Evolutionary conservation across 2,888 invertebrate species (phyloP), one percentile per base, ranked within the genome.

Genomic region (Phania funesta): DNA sequence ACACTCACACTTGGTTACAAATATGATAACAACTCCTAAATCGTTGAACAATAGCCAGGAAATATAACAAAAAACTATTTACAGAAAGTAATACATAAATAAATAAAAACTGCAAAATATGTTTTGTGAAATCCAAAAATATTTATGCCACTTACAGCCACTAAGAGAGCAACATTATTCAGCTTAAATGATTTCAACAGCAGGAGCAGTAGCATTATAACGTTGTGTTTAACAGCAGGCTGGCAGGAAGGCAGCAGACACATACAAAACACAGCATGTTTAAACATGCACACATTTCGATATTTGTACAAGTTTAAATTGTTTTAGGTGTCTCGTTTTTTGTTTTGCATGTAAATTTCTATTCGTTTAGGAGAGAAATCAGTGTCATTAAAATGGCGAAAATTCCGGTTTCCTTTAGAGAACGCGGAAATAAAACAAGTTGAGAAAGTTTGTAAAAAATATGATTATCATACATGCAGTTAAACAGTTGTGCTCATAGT

Each of bases 381-480:
- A 75, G 41, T 56, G 35, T 65, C 64, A 44, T 76, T 70, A 56
- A 26, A 65, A 58, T 35, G n/a, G 71, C 74, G 73, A 75, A 71
- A 81, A 65, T 78, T 83, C 80, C 78, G 74, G 64, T 80, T 77
- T 38, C 54, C 70, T 41, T 54, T 54, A 56, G 60, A 68, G 80
- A 16, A 44, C 46, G 52, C 18, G 64, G 32, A 58, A 79, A n/a
- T 16, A n/a, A 52, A 32, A 29, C 54, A 44, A 29, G 50, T 29
- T 52, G 56, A 20, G 56, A 64, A 54, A 44, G 20, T 7, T 56
- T 6, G 46, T 44, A 44, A 18, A 22, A 52, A 62, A 41, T 56
- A 32, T 38, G 26, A 41, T 32, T 16, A 2, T n/a, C 24, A 22
- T 32, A 46, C 16, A 54, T 20, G 22, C 24, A 71, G 50, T 20